A percentile compares a stretch with the other conserved stretches of the same genome.
Conservation (phyloP, 2,888 invertebrate genomes). For the Galerucella pusilla region DNA sequence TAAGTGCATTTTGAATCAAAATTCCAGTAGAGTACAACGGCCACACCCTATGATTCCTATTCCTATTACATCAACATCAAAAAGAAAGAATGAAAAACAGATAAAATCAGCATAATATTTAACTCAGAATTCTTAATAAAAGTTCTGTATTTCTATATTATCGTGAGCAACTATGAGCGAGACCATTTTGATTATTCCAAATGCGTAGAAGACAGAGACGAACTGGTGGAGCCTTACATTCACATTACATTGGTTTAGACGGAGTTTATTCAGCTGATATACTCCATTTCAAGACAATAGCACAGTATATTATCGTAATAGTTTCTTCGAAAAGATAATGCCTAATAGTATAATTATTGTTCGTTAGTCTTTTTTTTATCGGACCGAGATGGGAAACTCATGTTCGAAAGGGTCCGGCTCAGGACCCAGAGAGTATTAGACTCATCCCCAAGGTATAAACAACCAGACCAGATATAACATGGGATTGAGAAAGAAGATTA, state of each 20-base stretch:
- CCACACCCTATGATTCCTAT: slow-evolving; percentile 26
- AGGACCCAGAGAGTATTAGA: too few relatives aligned
- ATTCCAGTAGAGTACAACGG: slow-evolving; percentile 17
- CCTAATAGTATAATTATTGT: too few relatives aligned
- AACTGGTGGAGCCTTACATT: slow-evolving; percentile 1
- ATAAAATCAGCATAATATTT: slow-evolving; percentile 44
- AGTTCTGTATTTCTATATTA: slow-evolving; percentile 38
- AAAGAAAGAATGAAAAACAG: slow-evolving; percentile 22
- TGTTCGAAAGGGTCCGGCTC: too few relatives aligned
- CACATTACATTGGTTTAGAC: slow-evolving; percentile 21
- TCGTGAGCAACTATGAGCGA: slow-evolving; percentile 21
- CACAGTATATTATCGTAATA: too few relatives aligned
- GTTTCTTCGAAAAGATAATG: too few relatives aligned
- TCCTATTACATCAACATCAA: slow-evolving; percentile 17
- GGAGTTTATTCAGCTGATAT: background rate
- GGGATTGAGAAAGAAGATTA: too few relatives aligned
- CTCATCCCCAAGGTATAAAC: too few relatives aligned
- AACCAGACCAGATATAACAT: too few relatives aligned
- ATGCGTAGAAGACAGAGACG: slow-evolving; percentile 23
- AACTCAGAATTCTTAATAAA: slow-evolving; percentile 43
- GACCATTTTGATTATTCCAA: slow-evolving; percentile 27
- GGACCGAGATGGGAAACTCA: too few relatives aligned
- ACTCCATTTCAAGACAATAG: background rate
- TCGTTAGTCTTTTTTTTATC: too few relatives aligned
- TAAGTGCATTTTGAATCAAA: background rate